These are phyloP conservation scores for Oryctes rhinoceros DNA, from an alignment of 1,140 invertebrate species.

Conservation along the genomic window DNA sequence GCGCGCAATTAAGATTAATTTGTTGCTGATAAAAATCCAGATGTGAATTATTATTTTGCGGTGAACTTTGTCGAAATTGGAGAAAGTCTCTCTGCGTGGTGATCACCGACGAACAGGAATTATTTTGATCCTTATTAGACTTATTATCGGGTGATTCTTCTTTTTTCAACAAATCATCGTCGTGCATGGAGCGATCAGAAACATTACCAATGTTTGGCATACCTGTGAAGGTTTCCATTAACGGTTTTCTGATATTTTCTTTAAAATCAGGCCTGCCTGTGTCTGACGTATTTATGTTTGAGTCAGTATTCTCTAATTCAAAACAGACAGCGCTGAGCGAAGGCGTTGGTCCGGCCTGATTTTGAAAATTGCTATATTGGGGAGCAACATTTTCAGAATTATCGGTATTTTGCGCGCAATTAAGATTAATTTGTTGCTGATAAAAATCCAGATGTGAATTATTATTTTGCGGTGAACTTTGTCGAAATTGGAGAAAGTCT, in stretches of 20 bases:
- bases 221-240: background rate
- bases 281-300: background rate
- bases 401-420: background rate
- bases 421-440: background rate
- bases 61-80: no score
- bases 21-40: no score
- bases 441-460: background rate
- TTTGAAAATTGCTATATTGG: background rate
- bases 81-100: no score
- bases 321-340: no score
- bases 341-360: background rate
- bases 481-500: background rate
- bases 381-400: background rate
- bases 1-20: no score
- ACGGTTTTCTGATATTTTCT: background rate
- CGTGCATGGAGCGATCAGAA: background rate
- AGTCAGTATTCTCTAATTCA: no score
- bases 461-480: background rate
- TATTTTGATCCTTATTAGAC: no score
- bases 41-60: background rate
- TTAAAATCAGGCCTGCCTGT: background rate
- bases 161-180: background rate
- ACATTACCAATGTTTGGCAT: background rate
- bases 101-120: background rate
- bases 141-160: background rate